Percentiles rank a stretch among this genome's conserved stretches.
Conservation (phyloP, 2,113 vertebrate species). For the Lonchura striata region DNA sequence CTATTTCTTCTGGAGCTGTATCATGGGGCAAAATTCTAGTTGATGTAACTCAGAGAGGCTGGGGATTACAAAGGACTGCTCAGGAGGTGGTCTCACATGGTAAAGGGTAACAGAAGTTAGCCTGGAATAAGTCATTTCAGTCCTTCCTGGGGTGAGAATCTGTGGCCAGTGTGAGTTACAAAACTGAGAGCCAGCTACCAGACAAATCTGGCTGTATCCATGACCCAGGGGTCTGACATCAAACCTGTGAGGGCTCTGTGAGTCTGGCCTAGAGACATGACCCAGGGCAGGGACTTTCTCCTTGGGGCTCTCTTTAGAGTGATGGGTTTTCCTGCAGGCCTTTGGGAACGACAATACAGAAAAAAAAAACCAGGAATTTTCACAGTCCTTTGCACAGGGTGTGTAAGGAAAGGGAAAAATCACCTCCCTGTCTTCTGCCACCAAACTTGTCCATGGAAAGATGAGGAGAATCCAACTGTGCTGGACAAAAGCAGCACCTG, state of each 20-base stretch:
- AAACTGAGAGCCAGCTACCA: background rate
- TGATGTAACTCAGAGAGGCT: background rate
- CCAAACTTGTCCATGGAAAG: background rate
- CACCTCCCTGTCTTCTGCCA: background rate
- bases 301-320: background rate
- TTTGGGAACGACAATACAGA: background rate
- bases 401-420: background rate
- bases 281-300: background rate
- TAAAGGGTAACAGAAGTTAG: background rate
- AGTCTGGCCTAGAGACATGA: background rate
- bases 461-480: background rate
- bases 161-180: background rate
- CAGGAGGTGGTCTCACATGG: background rate
- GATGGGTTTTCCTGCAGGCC: background rate
- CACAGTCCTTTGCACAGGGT: background rate
- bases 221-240: background rate
- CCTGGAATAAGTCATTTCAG: background rate
- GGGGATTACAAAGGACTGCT: background rate
- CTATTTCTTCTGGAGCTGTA: background rate
- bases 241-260: background rate
- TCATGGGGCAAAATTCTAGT: background rate
- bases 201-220: background rate
- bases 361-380: background rate
- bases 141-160: background rate
- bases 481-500: background rate